phyloP scores from a whole-genome alignment of 2,797 vertebrate genomes.

The Melanotaenia pygmaea region DNA sequence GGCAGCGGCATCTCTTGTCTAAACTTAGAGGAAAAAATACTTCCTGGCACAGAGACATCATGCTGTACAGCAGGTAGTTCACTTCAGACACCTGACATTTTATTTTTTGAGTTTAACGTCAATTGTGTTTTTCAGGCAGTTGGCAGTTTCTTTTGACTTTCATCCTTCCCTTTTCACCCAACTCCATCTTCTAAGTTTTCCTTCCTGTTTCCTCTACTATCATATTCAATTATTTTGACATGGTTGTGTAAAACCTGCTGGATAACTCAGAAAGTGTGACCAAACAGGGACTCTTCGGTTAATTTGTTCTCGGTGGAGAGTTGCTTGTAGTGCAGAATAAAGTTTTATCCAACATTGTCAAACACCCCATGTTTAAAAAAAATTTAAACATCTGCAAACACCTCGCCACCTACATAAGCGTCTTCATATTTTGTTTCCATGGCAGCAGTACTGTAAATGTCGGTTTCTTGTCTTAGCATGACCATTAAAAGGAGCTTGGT shows the following conservation, averaged over 20 bases:
- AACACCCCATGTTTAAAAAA: no score
- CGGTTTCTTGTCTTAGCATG: no score
- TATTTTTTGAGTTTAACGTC: conserved; percentile 25
- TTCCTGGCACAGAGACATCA: not conserved
- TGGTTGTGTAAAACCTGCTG: not conserved
- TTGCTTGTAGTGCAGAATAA: no score
- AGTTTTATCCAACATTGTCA: no score
- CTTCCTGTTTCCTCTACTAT: not conserved
- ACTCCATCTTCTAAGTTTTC: not conserved
- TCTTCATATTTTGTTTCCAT: no score
- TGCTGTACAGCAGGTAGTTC: conserved; percentile 18
- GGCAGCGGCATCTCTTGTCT: conserved; percentile 7
- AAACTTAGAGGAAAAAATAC: conserved; percentile 11
- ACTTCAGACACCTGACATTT: conserved; percentile 33
- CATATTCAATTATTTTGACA: not conserved
- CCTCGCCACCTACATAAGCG: no score
- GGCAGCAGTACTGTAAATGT: no score
- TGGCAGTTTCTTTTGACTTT: conserved; percentile 8
- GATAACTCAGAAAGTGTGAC: not conserved
- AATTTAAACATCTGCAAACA: no score
- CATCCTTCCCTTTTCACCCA: not conserved
- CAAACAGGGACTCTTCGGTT: not conserved
- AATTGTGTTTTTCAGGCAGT: conserved; percentile 5
- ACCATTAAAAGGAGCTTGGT: no score
- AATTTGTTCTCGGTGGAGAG: no score